Conservation (phyloP, 2,113 vertebrate species). For the Archocentrus centrarchus region DNA sequence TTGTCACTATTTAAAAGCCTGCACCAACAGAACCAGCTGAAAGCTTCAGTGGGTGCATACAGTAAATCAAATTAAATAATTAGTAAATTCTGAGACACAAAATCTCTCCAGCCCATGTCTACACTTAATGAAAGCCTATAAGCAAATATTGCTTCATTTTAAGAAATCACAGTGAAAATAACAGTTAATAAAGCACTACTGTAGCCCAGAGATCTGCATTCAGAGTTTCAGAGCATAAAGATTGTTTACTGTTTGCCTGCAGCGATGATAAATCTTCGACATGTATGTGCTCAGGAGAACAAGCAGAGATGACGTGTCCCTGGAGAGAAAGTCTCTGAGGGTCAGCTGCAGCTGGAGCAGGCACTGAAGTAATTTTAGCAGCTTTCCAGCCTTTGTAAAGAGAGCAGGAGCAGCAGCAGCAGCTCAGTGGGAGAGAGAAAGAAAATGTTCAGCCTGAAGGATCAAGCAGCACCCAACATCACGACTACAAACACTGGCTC, state of each 20-base stretch:
- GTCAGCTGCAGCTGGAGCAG: constrained; percentile 30
- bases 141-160: background rate
- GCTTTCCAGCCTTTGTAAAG: constrained; percentile 22
- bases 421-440: constrained; percentile 18
- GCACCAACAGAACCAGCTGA: too few relatives aligned
- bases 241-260: background rate
- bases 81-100: background rate
- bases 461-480: background rate
- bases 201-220: background rate
- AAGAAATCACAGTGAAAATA: background rate
- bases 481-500: background rate
- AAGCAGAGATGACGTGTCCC: background rate
- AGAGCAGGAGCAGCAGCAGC: constrained; percentile 11
- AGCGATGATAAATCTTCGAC: background rate
- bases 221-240: background rate
- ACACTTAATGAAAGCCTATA: background rate
- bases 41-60: background rate
- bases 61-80: background rate
- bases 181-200: background rate
- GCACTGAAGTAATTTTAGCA: constrained; percentile 23
- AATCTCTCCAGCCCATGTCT: background rate
- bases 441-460: constrained; percentile 18
- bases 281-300: constrained; percentile 20
- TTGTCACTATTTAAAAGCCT: background rate
- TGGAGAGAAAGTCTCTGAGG: background rate